phyloP scores from a whole-genome alignment of 2,888 invertebrate species.

The Cyrtodaria siliqua region DNA sequence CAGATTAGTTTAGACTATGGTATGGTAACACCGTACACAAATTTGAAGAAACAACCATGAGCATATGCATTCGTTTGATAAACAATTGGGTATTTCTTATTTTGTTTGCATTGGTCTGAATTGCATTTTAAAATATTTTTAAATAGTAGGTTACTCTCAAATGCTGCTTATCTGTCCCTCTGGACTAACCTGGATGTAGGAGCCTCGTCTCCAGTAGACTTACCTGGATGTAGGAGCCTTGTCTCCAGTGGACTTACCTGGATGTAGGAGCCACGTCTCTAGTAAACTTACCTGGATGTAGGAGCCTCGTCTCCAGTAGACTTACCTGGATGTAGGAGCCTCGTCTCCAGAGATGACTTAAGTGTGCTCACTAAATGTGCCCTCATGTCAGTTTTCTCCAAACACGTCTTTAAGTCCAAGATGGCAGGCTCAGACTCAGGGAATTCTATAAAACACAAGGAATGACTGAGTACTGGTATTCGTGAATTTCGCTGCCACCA shows the following conservation, averaged over 20 bases:
- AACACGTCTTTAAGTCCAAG: constrained; percentile 94
- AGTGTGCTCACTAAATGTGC: constrained; percentile 89
- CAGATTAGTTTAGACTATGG: too few species aligned
- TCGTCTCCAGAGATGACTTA: constrained; percentile 93
- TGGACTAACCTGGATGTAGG: not conserved
- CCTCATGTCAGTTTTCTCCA: constrained; percentile 94
- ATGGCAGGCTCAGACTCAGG: constrained; percentile 98
- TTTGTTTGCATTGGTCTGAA: not conserved
- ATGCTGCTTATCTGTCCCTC: too few species aligned
- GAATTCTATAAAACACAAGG: constrained; percentile 90
- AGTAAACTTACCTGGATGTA: not conserved
- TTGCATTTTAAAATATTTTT: too few species aligned
- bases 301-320: constrained; percentile 87
- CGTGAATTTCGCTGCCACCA: too few species aligned
- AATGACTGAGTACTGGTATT: too few species aligned
- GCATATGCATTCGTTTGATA: too few species aligned
- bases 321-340: constrained; percentile 92
- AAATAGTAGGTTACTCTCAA: too few species aligned
- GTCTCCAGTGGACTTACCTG: not conserved
- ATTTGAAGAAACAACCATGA: too few species aligned
- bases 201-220: not conserved
- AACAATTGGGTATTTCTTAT: too few species aligned
- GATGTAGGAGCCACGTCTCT: not conserved
- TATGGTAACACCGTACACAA: too few species aligned
- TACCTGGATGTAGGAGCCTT: not conserved